A percentile compares a stretch with the other conserved stretches of the same genome.
phyloP scores from a whole-genome alignment of 2,888 invertebrate species.

The Thumatha senex region DNA sequence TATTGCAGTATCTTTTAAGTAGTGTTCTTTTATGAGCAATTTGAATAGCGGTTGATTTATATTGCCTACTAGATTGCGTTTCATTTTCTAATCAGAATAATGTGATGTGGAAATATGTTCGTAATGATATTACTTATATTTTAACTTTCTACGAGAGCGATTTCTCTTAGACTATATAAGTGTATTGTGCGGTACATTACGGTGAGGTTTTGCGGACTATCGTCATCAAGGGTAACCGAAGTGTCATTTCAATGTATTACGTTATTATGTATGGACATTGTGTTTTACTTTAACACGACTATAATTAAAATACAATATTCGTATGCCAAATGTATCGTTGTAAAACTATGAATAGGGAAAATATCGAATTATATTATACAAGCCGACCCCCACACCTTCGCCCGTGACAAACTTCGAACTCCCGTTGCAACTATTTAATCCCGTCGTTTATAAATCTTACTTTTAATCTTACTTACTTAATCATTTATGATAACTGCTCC shows the following conservation, averaged over 20 bases:
- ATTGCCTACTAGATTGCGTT: neutral
- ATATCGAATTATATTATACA: too few relatives aligned
- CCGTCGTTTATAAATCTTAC: too few relatives aligned
- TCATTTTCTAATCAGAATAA: constrained; percentile 10
- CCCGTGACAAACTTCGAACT: too few relatives aligned
- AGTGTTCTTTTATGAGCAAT: too few relatives aligned
- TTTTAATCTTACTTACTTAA: too few relatives aligned
- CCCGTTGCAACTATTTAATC: too few relatives aligned
- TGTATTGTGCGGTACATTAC: constrained; percentile 4
- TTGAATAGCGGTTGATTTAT: neutral
- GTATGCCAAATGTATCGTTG: too few relatives aligned
- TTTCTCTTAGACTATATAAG: constrained; percentile 20
- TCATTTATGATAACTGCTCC: too few relatives aligned
- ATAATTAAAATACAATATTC: neutral
- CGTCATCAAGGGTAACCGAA: neutral
- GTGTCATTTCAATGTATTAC: neutral
- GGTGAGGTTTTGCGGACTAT: neutral
- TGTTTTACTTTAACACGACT: neutral
- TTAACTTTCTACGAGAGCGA: constrained; percentile 29
- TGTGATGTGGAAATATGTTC: constrained; percentile 13
- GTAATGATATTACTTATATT: constrained; percentile 14
- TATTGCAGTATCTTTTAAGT: too few relatives aligned
- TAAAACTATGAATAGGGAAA: too few relatives aligned
- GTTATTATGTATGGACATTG: neutral
- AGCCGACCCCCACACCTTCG: too few relatives aligned